Evolutionary conservation across 2,888 invertebrate genomes (phyloP).

Genomic region (Apamea epomidion): DNA sequence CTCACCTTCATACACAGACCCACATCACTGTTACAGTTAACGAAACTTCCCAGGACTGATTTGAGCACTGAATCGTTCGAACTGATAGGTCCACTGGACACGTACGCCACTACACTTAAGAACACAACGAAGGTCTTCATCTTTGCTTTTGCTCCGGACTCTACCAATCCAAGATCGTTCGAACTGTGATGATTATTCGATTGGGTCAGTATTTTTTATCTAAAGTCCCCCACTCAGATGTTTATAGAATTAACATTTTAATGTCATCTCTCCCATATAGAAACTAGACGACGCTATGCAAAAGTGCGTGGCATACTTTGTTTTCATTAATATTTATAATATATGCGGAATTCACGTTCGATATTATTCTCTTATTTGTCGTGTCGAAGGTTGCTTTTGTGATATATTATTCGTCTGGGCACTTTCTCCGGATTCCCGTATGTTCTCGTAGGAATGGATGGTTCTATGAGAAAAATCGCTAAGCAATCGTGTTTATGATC

Average conservation of each 20-base stretch:
- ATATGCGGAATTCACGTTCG: constrained; percentile 77
- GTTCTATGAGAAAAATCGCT: constrained; percentile 51
- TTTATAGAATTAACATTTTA: constrained; percentile 85
- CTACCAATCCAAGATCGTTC: constrained; percentile 80
- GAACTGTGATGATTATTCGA: constrained; percentile 84
- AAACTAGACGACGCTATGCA: constrained; percentile 83
- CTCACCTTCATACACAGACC: constrained; percentile 86
- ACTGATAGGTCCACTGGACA: constrained; percentile 78
- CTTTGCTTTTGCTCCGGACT: constrained; percentile 68
- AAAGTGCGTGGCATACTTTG: constrained; percentile 84
- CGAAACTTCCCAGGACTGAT: constrained; percentile 79
- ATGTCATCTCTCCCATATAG: constrained; percentile 79
- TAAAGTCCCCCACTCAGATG: constrained; percentile 82
- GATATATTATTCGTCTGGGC: constrained; percentile 47
- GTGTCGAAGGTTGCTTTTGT: constrained; percentile 72
- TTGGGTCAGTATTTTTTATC: constrained; percentile 88
- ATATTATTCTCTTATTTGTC: constrained; percentile 66
- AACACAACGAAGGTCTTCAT: constrained; percentile 84
- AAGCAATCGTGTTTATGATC: constrained; percentile 37
- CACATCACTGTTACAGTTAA: constrained; percentile 86
- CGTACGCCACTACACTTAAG: constrained; percentile 79
- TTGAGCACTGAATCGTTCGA: constrained; percentile 82
- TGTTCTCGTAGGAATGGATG: constrained; percentile 44
- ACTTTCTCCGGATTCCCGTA: constrained; percentile 65
- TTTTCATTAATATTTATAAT: constrained; percentile 85